Evolutionary conservation across 92 coral and sea anemone species (phyloP), one percentile per base, ranked within the genome.

Genomic region (Umimayanthus kanabou): DNA sequence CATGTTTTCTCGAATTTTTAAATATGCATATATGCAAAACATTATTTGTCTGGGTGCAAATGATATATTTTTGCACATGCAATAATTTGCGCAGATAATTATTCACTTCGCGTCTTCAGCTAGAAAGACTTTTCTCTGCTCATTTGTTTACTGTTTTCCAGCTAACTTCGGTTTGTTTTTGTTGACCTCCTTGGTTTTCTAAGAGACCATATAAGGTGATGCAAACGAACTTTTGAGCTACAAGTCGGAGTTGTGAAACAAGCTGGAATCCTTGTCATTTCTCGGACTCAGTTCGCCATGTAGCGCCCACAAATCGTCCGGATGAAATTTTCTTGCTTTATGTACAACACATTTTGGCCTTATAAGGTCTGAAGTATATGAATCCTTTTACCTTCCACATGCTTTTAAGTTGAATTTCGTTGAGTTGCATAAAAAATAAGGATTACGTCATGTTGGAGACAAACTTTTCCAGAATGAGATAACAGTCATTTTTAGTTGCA

Each of bases 191-290:
- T 70, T 70, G 66, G 43, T 55, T 43, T 58, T 71, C 10, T 23
- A 33, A 10, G 58, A 26, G 16, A 82, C 87, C 87, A 69, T 45
- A 83, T 83, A 69, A 69, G 87, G 87, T 83, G 26, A 26, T 49
- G 26, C 58, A 43, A 61, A 57, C 13, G 20, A 55, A 45, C 42
- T 29, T 80, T 61, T 40, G 37, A 65, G 39, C 49, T 81, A 69
- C 66, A 80, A 61, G 67, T 28, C 53, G 66, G 26, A 55, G 37
- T 28, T 83, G 78, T 26, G 86, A 71, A 83, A 83, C 43, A 23
- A 70, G 87, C 67, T 43, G 65, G 87, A 47, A 83, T 83, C 78
- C 53, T 4, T 71, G 78, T 43, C 76, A 83, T 80, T 83, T 83
- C 78, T 26, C 78, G 78, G 26, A 30, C 78, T 70, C 87, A 83